A percentile compares a stretch with the other conserved stretches of the same genome.
phyloP scores from a whole-genome alignment of 2,113 vertebrate genomes.

The Hippoglossus stenolepis region DNA sequence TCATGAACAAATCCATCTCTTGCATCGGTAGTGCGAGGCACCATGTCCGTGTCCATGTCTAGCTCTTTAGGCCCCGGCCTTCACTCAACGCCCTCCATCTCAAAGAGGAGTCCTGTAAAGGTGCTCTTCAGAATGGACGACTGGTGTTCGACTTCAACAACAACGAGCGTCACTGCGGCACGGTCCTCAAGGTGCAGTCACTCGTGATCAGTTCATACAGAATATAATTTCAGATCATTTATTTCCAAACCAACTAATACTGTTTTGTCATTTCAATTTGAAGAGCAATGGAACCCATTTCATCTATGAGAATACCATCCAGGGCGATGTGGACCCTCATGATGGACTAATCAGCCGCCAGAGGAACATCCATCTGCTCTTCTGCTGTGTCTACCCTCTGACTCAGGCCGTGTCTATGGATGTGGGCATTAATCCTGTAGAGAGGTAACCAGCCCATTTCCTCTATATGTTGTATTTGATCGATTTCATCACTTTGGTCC shows the following conservation, averaged over 20 bases:
- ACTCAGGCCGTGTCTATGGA: slow-evolving; percentile 49
- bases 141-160: slow-evolving; percentile 74
- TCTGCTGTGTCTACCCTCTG: slow-evolving; percentile 62
- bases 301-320: slow-evolving; percentile 61
- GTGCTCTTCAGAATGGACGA: slow-evolving; percentile 60
- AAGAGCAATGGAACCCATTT: slow-evolving; percentile 70
- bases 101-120: slow-evolving; percentile 66
- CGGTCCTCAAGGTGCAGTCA: slow-evolving; percentile 60
- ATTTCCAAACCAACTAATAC: background rate
- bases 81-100: slow-evolving; percentile 77
- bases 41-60: slow-evolving; percentile 73
- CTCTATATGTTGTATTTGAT: background rate
- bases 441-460: background rate
- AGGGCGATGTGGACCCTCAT: slow-evolving; percentile 32
- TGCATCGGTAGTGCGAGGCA: slow-evolving; percentile 65
- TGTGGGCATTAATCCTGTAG: slow-evolving; percentile 64
- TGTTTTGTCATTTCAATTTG: background rate
- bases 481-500: too few relatives aligned
- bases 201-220: background rate
- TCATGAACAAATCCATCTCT: too few relatives aligned
- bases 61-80: too few relatives aligned
- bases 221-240: too few relatives aligned
- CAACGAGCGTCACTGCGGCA: slow-evolving; percentile 67
- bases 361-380: slow-evolving; percentile 41
- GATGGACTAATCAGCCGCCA: slow-evolving; percentile 41